Evolutionary conservation across 2,888 invertebrate species (phyloP).

Genomic region (Netelia inedita): DNA sequence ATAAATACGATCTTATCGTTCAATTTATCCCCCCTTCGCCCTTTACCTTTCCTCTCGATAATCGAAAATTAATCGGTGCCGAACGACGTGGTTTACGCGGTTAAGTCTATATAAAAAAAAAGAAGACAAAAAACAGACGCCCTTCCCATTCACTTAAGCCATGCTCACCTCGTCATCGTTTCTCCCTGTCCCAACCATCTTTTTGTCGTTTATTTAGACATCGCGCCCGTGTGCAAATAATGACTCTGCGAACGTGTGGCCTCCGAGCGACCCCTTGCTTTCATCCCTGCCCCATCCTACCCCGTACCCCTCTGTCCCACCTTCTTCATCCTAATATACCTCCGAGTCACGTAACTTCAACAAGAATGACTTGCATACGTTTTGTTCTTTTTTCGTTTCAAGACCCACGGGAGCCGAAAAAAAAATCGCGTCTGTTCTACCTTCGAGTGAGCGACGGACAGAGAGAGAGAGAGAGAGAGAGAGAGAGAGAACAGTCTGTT

Average conservation of each 20-base stretch:
- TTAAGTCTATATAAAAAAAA: slow-evolving; percentile 1
- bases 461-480: slow-evolving; percentile 25
- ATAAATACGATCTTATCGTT: slow-evolving; percentile 9
- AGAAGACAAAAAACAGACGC: slow-evolving; percentile 14
- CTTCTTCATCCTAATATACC: slow-evolving; percentile 38
- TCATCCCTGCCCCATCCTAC: slow-evolving; percentile 26
- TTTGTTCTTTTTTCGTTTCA: slow-evolving; percentile 21
- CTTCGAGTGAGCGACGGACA: slow-evolving; percentile 16
- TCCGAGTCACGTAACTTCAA: slow-evolving; percentile 61
- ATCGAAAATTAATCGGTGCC: slow-evolving; percentile 61
- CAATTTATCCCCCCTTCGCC: background rate
- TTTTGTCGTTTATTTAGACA: slow-evolving; percentile 74
- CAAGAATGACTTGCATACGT: slow-evolving; percentile 61
- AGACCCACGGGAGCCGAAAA: slow-evolving; percentile 41
- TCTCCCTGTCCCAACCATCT: background rate
- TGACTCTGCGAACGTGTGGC: slow-evolving; percentile 72
- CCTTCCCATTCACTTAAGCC: slow-evolving; percentile 49
- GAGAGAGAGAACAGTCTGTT: slow-evolving; percentile 25
- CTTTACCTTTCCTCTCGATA: slow-evolving; percentile 35
- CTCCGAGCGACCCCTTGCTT: slow-evolving; percentile 38
- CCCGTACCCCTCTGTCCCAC: background rate
- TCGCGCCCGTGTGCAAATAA: slow-evolving; percentile 77
- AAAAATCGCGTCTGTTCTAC: slow-evolving; percentile 34
- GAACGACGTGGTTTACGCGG: slow-evolving; percentile 34
- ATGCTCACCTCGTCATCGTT: slow-evolving; percentile 36